A percentile compares a stretch with the other conserved stretches of the same genome.
Evolutionary conservation across 1,140 invertebrate species (phyloP).

Genomic region (Drosophila nikananu): DNA sequence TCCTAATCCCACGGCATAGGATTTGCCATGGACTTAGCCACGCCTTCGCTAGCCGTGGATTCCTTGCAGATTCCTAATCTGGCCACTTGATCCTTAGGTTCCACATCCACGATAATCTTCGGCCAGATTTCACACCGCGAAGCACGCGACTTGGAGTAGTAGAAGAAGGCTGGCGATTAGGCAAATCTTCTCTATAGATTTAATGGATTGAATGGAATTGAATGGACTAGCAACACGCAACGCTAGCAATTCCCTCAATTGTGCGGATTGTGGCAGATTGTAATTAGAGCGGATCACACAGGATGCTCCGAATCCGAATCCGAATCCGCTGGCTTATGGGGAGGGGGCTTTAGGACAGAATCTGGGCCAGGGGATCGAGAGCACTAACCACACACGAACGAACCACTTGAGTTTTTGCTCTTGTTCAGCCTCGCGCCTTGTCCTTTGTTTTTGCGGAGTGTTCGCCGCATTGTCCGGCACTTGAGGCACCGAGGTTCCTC

Average conservation of each 20-base stretch:
- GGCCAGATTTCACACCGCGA: constrained; percentile 59
- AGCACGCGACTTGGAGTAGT: constrained; percentile 33
- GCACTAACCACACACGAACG: neutral
- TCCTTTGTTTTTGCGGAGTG: neutral
- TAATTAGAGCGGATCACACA: constrained; percentile 73
- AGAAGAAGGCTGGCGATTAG: constrained; percentile 32
- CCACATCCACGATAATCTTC: constrained; percentile 60
- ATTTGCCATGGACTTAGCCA: constrained; percentile 60
- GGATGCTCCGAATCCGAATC: neutral
- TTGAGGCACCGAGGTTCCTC: constrained; percentile 6
- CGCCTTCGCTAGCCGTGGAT: constrained; percentile 43
- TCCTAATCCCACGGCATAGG: constrained; percentile 63
- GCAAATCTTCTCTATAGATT: constrained; percentile 44
- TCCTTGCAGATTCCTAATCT: too few species aligned
- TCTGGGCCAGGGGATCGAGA: constrained; percentile 23
- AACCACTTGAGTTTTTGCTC: constrained; percentile 28
- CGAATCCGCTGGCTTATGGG: constrained; percentile 5
- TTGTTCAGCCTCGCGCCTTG: constrained; percentile 36
- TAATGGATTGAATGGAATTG: constrained; percentile 14
- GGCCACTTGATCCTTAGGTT: constrained; percentile 36
- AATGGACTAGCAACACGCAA: constrained; percentile 34
- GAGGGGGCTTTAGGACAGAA: constrained; percentile 8
- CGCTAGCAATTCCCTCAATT: constrained; percentile 57
- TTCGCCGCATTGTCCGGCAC: constrained; percentile 17
- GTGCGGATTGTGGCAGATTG: constrained; percentile 72